phyloP scores from a whole-genome alignment of 2,888 invertebrate genomes.

The Lasioglossum figueresi region DNA sequence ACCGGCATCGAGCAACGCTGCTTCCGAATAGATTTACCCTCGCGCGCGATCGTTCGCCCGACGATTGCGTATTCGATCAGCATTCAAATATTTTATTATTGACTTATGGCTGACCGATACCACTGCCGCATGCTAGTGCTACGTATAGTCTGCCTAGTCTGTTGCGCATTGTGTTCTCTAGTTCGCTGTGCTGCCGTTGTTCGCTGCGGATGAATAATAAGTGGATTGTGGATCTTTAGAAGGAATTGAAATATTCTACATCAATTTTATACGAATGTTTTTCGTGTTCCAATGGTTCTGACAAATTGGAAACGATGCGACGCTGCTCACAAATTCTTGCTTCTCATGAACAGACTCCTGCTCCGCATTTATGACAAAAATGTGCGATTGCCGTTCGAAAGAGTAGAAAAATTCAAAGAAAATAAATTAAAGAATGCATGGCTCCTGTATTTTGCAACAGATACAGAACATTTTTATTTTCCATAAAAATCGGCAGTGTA shows the following conservation, averaged over 20 bases:
- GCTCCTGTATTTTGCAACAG: too few species aligned
- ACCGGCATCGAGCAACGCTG: constrained; percentile 2
- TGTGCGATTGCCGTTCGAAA: too few species aligned
- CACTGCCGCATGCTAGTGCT: neutral
- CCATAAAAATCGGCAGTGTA: too few species aligned
- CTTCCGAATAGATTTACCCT: neutral
- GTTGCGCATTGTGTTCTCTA: neutral
- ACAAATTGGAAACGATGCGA: neutral
- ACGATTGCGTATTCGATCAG: neutral
- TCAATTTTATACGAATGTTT: neutral
- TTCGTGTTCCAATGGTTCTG: neutral
- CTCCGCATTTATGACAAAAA: too few species aligned
- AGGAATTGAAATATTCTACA: too few species aligned
- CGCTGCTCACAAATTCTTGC: neutral
- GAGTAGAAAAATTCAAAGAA: neutral
- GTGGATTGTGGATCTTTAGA: neutral
- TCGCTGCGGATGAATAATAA: neutral
- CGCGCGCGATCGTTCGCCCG: neutral
- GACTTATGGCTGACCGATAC: neutral
- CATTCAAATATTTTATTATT: neutral
- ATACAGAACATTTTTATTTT: too few species aligned
- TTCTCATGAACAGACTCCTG: too few species aligned
- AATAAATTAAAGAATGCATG: neutral
- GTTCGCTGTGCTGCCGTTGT: neutral
- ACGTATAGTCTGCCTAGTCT: neutral